Evolutionary conservation across 2,797 vertebrate species (phyloP), one percentile per base, ranked within the genome.

Genomic region (Hylomyscus alleni): DNA sequence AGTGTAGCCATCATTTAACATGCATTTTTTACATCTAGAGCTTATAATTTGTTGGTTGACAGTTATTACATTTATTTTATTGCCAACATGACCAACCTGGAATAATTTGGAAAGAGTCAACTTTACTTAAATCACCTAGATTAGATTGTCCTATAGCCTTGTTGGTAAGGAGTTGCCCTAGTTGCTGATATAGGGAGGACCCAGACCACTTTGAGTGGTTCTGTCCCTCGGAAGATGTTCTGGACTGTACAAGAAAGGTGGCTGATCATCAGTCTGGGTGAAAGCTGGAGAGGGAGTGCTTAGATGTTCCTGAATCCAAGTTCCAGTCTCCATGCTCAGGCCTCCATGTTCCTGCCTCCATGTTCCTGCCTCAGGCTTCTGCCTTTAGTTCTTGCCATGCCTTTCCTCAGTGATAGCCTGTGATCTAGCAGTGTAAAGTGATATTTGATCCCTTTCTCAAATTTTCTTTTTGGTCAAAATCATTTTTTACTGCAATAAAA

Each of bases 1-100:
- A n/a, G n/a, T n/a, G n/a, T n/a, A n/a, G n/a, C 1, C 34, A 8
- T 34, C 26, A 19, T 20, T 11, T n/a, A 3, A 52, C 3, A 17
- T 17, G 26, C 17, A 75, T n/a, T 10, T 17, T 5, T 20, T n/a
- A 22, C 31, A 80, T 54, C 31, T 54, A 80, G 34, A 10, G 34
- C n/a, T 80, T 13, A 20, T 80, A 54, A n/a, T n/a, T 56, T 50
- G 3, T 54, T 54, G 50, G 10, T 2, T 4, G n/a, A 11, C 10
- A n/a, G 50, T n/a, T 80, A 47, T 76, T 75, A 47, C 7, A 50
- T 31, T 50, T 31, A 14, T 50, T 69, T 50, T 77, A 77, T 29
- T 50, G 26, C n/a, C 5, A 81, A n/a, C 10, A 11, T 81, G 34
- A n/a, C 52, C 34, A n/a, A 24, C 12, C 34, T 26, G 8, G 12